Evolutionary conservation across 2,888 invertebrate species (phyloP), one percentile per base, ranked within the genome.

Genomic region (Clivina fossor): DNA sequence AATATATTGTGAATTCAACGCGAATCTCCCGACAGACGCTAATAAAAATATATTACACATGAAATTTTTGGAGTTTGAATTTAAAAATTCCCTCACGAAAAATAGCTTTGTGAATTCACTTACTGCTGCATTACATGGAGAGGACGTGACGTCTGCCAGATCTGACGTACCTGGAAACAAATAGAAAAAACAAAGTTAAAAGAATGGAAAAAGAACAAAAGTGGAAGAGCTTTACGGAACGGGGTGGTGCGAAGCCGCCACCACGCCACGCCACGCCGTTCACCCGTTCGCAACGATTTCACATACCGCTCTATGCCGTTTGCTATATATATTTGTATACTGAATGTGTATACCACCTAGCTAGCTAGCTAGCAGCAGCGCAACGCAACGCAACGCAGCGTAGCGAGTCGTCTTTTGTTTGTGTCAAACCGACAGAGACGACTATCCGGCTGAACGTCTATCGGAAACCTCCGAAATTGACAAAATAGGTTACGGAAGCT

Each of bases 101-200:
- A 50, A 40, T 40, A 40, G 50, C 32, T 44, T 35, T 53, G 35
- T 53, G 44, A 53, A 53, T 44, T 53, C 44, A 53, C 53, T 53
- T 53, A 53, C 53, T 43, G 35, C 28, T 53, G 44, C 44, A 44
- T 43, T 43, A 43, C 53, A 44, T 53, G 53, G 40, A 16, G 43
- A 26, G 22, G 33, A 53, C 43, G 51, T 44, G 53, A 43, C 26
- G 53, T 53, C 43, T 44, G 40, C 38, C 37, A 35, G 44, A 44
- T 32, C 32, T 43, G 44, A 53, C 53, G 41, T 53, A 53, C 53
- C 53, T 53, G 53, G 35, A 44, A 53, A 53, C 53, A 53, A 44
- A 53, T 33, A 51, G 43, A 33, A 51, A 51, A 44, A 18, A 35
- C 24, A 24, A 44, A 44, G 35, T 53, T 53, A 37, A 35, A 43